Evolutionary conservation across 1,140 invertebrate species (phyloP).

Genomic region (Artemia franciscana): DNA sequence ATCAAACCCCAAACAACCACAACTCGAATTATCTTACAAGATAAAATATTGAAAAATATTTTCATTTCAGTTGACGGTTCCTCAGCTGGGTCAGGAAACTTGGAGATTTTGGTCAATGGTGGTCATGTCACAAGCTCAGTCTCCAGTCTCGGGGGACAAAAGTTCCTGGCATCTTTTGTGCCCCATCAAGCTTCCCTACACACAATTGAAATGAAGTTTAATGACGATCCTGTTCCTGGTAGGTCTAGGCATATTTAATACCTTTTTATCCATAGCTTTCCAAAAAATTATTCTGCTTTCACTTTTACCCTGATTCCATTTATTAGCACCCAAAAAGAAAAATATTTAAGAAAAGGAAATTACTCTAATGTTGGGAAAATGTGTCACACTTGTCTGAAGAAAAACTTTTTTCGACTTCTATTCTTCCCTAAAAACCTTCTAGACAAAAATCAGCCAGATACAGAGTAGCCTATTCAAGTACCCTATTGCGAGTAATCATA

Average conservation of each 20-base stretch:
- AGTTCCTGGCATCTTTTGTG: constrained; percentile 71
- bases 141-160: constrained; percentile 65
- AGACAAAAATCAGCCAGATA: no score
- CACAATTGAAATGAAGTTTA: constrained; percentile 84
- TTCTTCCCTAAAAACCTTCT: no score
- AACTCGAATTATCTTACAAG: no score
- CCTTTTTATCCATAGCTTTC: constrained; percentile 37
- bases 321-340: not conserved
- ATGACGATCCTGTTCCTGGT: constrained; percentile 77
- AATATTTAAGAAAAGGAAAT: no score
- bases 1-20: no score
- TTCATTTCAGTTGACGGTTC: constrained; percentile 64
- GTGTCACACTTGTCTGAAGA: no score
- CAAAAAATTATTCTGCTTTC: constrained; percentile 36
- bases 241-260: no score
- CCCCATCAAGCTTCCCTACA: constrained; percentile 62
- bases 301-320: constrained; percentile 41
- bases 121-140: constrained; percentile 84
- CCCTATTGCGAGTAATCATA: no score
- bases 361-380: no score
- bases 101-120: constrained; percentile 88
- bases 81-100: constrained; percentile 76
- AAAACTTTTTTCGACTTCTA: no score
- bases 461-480: no score
- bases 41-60: no score